Evolutionary conservation across 2,797 vertebrate genomes (phyloP).

Genomic region (Pagetopsis macropterus): DNA sequence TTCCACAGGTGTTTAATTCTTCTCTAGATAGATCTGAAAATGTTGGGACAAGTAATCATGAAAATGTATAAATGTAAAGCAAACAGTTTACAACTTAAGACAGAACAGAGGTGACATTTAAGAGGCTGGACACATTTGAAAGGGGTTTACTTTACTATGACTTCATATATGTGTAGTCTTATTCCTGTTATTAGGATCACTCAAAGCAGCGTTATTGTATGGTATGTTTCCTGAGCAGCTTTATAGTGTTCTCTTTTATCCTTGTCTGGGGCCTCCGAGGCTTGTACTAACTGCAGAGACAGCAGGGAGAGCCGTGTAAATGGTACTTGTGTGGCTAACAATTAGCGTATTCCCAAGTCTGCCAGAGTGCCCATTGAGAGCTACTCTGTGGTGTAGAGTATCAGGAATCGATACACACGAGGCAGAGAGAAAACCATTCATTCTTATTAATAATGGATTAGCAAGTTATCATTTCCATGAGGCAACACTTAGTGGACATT

Average conservation of each 20-base stretch:
- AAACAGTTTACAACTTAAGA: constrained; percentile 3
- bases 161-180: not conserved
- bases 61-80: constrained; percentile 38
- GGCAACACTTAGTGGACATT: constrained; percentile 81
- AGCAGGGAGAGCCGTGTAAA: constrained; percentile 69
- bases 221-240: constrained; percentile 24
- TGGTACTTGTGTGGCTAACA: constrained; percentile 74
- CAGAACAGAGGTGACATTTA: not conserved
- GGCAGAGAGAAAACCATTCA: constrained; percentile 80
- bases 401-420: constrained; percentile 79
- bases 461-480: constrained; percentile 83
- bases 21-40: constrained; percentile 32
- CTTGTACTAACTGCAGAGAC: constrained; percentile 69
- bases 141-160: not conserved
- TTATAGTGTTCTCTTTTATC: constrained; percentile 25
- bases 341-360: constrained; percentile 77
- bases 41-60: constrained; percentile 42
- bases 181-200: not conserved
- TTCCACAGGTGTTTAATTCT: constrained; percentile 50
- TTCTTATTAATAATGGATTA: constrained; percentile 88
- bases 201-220: constrained; percentile 6
- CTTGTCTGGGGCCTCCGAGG: constrained; percentile 47
- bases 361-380: constrained; percentile 71
- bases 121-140: not conserved
- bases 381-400: constrained; percentile 75